phyloP scores from a whole-genome alignment of 2,113 vertebrate species.

The Drymodes brunneopygia region DNA sequence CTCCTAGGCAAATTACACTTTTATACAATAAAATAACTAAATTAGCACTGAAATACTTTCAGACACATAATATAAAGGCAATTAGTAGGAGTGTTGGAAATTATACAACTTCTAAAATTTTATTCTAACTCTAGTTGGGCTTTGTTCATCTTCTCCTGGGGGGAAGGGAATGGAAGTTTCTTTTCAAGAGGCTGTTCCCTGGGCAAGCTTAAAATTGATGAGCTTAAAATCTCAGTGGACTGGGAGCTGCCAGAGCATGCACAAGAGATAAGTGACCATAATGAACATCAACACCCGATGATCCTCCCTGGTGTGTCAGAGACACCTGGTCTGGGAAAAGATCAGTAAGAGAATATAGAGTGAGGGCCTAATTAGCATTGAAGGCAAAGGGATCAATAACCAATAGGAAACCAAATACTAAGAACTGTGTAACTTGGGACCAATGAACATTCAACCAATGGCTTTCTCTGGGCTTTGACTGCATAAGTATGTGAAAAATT shows the following conservation, averaged over 20 bases:
- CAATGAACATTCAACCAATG: neutral
- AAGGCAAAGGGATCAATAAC: neutral
- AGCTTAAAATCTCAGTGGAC: neutral
- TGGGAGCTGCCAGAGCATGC: neutral
- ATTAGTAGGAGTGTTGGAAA: neutral
- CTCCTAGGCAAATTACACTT: neutral
- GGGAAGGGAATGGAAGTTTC: neutral
- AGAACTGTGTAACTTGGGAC: neutral
- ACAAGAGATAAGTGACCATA: neutral
- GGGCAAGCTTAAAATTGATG: neutral
- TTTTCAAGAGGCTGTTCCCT: neutral
- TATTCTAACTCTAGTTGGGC: neutral
- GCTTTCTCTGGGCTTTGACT: neutral
- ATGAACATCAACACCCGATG: fast-evolving
- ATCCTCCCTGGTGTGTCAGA: neutral
- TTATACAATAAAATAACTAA: neutral
- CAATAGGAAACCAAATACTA: neutral
- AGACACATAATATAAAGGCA: neutral
- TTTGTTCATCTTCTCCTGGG: fast-evolving
- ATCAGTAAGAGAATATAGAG: neutral
- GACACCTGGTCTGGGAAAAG: neutral
- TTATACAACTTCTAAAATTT: neutral
- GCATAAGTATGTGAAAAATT: neutral
- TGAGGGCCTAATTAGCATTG: neutral
- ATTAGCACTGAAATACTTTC: neutral